These are phyloP conservation scores for Netelia melanura DNA, from an alignment of 2,888 invertebrate genomes.

Conservation along the genomic window DNA sequence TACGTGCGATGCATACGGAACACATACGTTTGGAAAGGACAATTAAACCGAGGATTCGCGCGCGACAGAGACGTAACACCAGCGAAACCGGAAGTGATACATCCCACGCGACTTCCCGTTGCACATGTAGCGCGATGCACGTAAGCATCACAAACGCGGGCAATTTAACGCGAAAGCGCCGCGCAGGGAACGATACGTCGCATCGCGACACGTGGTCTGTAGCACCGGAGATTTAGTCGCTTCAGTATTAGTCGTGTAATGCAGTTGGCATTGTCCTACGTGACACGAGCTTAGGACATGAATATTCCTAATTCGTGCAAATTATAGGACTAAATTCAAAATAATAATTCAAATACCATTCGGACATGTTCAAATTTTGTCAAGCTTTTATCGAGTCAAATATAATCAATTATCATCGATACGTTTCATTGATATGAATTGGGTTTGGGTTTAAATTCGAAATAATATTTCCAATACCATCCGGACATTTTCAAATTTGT, in stretches of 20 bases:
- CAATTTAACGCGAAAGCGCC: conserved; percentile 45
- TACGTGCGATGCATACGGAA: neutral
- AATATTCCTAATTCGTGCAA: neutral
- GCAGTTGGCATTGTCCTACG: conserved; percentile 4
- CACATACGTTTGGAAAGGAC: conserved; percentile 12
- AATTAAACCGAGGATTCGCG: conserved; percentile 55
- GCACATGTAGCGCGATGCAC: conserved; percentile 54
- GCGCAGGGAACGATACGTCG: conserved; percentile 37
- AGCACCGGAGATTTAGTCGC: conserved; percentile 44
- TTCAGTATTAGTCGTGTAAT: conserved; percentile 32
- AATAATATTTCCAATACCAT: neutral
- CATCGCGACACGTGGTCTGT: conserved; percentile 35
- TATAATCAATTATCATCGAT: too few relatives aligned
- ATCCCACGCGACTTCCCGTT: conserved; percentile 54
- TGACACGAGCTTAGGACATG: neutral
- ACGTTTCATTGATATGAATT: too few relatives aligned
- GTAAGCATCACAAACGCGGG: conserved; percentile 50
- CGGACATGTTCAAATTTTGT: too few relatives aligned
- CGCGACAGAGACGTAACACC: conserved; percentile 39
- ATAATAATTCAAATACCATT: neutral
- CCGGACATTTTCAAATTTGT: neutral
- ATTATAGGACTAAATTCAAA: too few relatives aligned
- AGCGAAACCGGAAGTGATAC: conserved; percentile 56
- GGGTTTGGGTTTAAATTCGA: too few relatives aligned
- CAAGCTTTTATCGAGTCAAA: too few relatives aligned